Percentiles rank a stretch among this genome's conserved stretches.
Conservation (phyloP, 1,140 invertebrate genomes). For the Cryptotermes secundus region DNA sequence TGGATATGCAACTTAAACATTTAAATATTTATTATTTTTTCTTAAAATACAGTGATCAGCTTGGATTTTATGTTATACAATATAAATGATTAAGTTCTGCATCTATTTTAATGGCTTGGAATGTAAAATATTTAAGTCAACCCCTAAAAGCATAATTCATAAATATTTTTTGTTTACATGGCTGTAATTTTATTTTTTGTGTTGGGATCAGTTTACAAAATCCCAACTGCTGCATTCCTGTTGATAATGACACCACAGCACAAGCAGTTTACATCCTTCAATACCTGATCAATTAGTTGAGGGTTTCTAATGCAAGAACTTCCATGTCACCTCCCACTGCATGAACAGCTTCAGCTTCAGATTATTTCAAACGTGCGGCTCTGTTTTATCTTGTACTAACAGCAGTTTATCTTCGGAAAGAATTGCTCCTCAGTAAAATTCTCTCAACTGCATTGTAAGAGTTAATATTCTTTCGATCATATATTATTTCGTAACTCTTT, state of each 20-base stretch:
- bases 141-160: background rate
- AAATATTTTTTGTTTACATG: background rate
- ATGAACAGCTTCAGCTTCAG: background rate
- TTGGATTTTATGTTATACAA: background rate
- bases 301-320: background rate
- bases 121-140: background rate
- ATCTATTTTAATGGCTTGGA: background rate
- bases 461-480: background rate
- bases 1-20: background rate
- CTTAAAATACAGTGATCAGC: background rate
- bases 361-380: too few species aligned
- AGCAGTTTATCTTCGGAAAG: too few species aligned
- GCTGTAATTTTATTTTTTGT: background rate
- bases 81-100: background rate
- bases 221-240: background rate
- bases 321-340: background rate
- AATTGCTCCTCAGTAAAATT: background rate
- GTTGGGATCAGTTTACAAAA: background rate
- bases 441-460: background rate
- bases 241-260: background rate
- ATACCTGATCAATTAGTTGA: too few species aligned
- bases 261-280: background rate
- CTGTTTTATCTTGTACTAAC: too few species aligned
- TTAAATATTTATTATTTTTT: background rate
- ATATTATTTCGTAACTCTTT: too few species aligned